Percentiles rank a stretch among this genome's conserved stretches.
Evolutionary conservation across 2,113 vertebrate species (phyloP).

Genomic region (Chroicocephalus ridibundus): DNA sequence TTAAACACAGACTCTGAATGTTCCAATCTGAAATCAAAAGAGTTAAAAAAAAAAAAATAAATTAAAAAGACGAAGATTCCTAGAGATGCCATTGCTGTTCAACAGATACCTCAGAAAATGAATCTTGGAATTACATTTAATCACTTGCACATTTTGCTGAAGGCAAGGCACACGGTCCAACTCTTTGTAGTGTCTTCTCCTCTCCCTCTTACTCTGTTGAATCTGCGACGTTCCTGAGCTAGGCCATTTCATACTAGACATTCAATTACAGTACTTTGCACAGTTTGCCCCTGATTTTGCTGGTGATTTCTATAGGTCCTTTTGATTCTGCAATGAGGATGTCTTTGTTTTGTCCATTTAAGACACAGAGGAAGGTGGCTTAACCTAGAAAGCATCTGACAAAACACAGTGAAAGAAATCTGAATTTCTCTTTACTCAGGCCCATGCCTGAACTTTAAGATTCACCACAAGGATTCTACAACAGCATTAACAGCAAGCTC

Average conservation of each 20-base stretch:
- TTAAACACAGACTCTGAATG: slow-evolving; percentile 76
- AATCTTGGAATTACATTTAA: background rate
- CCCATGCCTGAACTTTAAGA: background rate
- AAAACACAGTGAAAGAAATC: background rate
- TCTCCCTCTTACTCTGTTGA: background rate
- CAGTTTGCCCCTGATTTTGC: background rate
- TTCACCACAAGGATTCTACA: background rate
- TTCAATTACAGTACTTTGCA: background rate
- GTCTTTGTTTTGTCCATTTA: background rate
- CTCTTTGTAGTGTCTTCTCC: background rate
- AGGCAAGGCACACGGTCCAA: background rate
- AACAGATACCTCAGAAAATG: background rate
- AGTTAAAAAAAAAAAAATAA: background rate
- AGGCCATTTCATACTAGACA: background rate
- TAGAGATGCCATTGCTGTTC: background rate
- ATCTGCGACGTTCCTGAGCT: background rate
- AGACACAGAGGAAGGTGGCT: background rate
- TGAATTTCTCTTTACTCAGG: background rate
- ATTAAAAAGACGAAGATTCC: background rate
- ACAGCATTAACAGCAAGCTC: background rate
- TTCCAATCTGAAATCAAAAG: slow-evolving; percentile 48
- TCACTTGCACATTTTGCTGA: background rate
- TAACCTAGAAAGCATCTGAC: background rate
- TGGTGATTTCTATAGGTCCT: background rate
- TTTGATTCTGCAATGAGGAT: background rate